phyloP scores from a whole-genome alignment of 2,888 invertebrate species.

The Apeira syringaria region DNA sequence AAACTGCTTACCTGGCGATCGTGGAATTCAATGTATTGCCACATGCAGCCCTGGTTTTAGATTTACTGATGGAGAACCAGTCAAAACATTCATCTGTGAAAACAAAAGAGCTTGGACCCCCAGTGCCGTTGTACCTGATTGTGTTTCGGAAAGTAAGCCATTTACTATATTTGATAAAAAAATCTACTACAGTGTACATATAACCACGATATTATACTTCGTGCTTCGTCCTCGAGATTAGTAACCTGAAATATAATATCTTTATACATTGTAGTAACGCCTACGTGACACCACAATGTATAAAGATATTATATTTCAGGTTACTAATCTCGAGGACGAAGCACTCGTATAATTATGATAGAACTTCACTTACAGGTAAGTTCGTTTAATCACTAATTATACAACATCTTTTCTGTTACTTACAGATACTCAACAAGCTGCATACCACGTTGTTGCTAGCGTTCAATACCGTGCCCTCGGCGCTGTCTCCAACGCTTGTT shows the following conservation, averaged over 20 bases:
- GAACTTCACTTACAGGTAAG: too few species aligned
- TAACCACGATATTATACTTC: too few species aligned
- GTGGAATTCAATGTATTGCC: constrained; percentile 93
- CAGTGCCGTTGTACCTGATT: constrained; percentile 95
- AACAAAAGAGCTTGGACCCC: constrained; percentile 93
- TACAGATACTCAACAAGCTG: constrained; percentile 95
- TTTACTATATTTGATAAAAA: too few species aligned
- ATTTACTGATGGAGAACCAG: constrained; percentile 95
- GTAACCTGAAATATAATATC: too few species aligned
- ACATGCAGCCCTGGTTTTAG: constrained; percentile 94
- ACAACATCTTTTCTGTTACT: constrained; percentile 23
- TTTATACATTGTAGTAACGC: too few species aligned
- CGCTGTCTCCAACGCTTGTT: constrained; percentile 92
- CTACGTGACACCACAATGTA: too few species aligned
- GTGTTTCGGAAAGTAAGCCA: constrained; percentile 93
- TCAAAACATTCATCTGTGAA: constrained; percentile 94
- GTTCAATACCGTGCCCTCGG: constrained; percentile 95
- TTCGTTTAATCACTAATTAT: too few species aligned
- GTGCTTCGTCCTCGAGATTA: too few species aligned
- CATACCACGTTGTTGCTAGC: constrained; percentile 94
- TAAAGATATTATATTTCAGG: too few species aligned
- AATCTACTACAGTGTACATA: too few species aligned
- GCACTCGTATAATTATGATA: too few species aligned
- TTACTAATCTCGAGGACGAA: too few species aligned
- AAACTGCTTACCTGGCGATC: constrained; percentile 92